These are phyloP conservation scores for Glyptemys insculpta DNA, from an alignment of 2,797 vertebrate genomes.

Conservation along the genomic window DNA sequence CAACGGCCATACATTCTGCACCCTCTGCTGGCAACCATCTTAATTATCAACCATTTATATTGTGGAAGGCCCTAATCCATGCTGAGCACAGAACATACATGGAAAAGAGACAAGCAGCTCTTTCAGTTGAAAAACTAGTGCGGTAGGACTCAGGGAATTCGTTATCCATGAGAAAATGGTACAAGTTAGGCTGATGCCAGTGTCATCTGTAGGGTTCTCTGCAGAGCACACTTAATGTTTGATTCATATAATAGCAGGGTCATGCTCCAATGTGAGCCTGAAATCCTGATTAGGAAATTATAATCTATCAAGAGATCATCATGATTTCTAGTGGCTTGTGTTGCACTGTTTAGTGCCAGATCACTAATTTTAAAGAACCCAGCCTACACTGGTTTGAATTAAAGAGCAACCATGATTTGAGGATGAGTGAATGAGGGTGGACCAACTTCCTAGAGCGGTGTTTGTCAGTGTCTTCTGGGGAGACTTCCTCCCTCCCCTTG, in stretches of 20 bases:
- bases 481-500: not conserved
- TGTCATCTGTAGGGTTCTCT: not conserved
- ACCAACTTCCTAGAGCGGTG: slow-evolving; percentile 7
- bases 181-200: not conserved
- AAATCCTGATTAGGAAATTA: slow-evolving; percentile 63
- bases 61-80: not conserved
- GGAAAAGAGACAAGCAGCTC: not conserved
- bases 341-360: slow-evolving; percentile 36
- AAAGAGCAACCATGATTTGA: not conserved
- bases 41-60: slow-evolving; percentile 51
- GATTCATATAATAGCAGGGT: slow-evolving; percentile 64
- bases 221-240: slow-evolving; percentile 50
- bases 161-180: not conserved
- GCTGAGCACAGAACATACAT: not conserved
- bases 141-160: not conserved
- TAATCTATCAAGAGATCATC: slow-evolving; percentile 48
- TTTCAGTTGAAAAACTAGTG: slow-evolving; percentile 1
- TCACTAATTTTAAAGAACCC: not conserved
- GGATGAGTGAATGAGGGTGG: slow-evolving; percentile 16
- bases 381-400: not conserved
- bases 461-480: not conserved
- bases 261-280: slow-evolving; percentile 59
- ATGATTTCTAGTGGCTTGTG: slow-evolving; percentile 34
- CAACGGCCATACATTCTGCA: not conserved
- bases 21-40: slow-evolving; percentile 43